Percentiles rank a stretch among this genome's conserved stretches.
These are phyloP conservation scores for Mandrillus leucophaeus DNA, from an alignment of 2,113 vertebrate genomes.

Conservation along the genomic window DNA sequence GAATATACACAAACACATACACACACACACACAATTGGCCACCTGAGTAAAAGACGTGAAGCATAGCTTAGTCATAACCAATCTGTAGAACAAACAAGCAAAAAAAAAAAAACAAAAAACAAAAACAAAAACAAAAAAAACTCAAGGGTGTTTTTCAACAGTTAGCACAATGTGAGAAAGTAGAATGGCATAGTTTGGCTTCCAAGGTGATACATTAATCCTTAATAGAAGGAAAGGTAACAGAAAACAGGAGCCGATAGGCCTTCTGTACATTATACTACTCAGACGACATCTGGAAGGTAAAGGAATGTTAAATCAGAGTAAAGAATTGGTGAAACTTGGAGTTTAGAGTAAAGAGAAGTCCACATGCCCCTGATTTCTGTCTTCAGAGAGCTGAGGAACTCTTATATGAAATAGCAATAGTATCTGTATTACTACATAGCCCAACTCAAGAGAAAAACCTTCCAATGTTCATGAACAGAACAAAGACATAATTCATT, in stretches of 20 bases:
- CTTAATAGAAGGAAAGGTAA: neutral
- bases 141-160: neutral
- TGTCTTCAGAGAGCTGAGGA: neutral
- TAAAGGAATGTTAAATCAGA: neutral
- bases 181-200: neutral
- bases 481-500: conserved; percentile 8
- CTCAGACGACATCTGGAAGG: neutral
- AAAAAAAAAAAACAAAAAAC: too few relatives aligned
- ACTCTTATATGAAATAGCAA: neutral
- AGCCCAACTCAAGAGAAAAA: neutral
- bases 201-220: neutral
- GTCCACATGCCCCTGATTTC: neutral
- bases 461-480: neutral
- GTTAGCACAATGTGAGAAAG: neutral
- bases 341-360: neutral
- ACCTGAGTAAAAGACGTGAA: neutral
- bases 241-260: neutral
- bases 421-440: neutral
- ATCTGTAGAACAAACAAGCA: neutral
- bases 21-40: neutral
- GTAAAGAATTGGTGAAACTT: neutral
- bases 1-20: neutral
- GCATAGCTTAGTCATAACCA: neutral
- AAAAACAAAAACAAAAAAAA: too few relatives aligned
- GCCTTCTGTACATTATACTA: neutral